Base-by-base conservation (phyloP, 1,140 invertebrate genomes). In the Scaptomyza hsui region DNA sequence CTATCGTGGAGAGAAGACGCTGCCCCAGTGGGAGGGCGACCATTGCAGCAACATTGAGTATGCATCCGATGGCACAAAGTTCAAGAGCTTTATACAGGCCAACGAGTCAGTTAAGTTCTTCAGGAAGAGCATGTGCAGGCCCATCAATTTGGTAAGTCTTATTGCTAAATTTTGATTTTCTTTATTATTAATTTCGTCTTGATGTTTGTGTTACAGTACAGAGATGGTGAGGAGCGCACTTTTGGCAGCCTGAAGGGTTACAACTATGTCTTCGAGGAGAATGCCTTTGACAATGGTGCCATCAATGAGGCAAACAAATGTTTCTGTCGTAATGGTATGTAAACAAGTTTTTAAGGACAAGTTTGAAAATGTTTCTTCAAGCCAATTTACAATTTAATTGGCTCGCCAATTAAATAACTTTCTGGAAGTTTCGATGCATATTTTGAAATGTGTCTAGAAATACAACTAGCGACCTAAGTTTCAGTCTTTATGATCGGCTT, bases 21-120 rank as follows among this genome's bases (percentile, higher is more conserved):
- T 97, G 10, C 94, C 95, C 0, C 96, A 97, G 73, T 97, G 96
- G 96, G 86, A 94, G 0, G 94, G 47, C 3, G 75, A 91, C 42
- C 93, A 94, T 39, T 97, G 97, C 85, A 96, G 95, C 26, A 94
- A 95, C 68, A 94, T 98, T 12, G 93, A 94, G 51, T 94, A 94
- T n/a, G 94, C 96, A 0, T 97, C 96, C 3, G 97, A 98, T 90
- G 96, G 96, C n/a, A 94, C 95, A 4, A 97, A 97, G 89, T 97
- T 97, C 85, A 94, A 93, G 12, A 94, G 95, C 59, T 94, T 94
- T 16, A 93, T 97, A 1, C 69, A 93, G 21, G 93, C 92, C 10
- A 94, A 96, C 55, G 94, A 96, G 1, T 93, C 93, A 0, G 80
- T 97, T 0, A 89, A 95, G 39, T 96, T 97, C 89, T 97, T 94